These are phyloP conservation scores for Drosophila peninsularis DNA, from an alignment of 2,888 invertebrate species.

Conservation along the genomic window DNA sequence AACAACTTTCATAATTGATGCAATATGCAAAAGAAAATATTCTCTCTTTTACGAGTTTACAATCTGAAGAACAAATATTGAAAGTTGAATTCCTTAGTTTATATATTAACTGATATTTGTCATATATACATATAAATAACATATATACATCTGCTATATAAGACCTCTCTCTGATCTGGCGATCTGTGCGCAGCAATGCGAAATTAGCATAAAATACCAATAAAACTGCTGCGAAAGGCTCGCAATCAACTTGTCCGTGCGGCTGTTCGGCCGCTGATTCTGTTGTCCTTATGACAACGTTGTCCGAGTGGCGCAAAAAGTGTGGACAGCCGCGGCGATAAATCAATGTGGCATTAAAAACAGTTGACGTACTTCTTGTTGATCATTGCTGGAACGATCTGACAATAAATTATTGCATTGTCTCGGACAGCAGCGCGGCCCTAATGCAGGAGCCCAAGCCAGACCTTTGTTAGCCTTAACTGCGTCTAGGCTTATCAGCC, in stretches of 20 bases:
- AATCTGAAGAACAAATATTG: too few species aligned
- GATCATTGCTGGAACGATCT: conserved; percentile 62
- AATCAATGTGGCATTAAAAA: conserved; percentile 57
- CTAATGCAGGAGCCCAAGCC: conserved; percentile 29
- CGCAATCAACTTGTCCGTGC: conserved; percentile 30
- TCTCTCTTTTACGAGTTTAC: neutral
- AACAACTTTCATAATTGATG: conserved; percentile 5
- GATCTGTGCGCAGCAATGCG: conserved; percentile 12
- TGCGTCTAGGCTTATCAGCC: conserved; percentile 56
- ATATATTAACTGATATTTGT: neutral
- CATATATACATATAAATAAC: neutral
- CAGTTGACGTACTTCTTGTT: conserved; percentile 66
- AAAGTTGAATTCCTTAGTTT: too few species aligned
- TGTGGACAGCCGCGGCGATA: conserved; percentile 65
- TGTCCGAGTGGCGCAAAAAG: conserved; percentile 70
- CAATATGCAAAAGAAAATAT: conserved; percentile 1
- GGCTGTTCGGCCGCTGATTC: conserved; percentile 2
- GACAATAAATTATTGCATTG: conserved; percentile 74
- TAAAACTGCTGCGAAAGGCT: conserved; percentile 73
- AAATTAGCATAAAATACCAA: conserved; percentile 75
- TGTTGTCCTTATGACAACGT: conserved; percentile 77
- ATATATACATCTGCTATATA: neutral
- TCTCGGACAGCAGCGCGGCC: conserved; percentile 65
- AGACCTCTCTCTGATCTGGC: conserved; percentile 31
- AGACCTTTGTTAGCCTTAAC: conserved; percentile 7